phyloP scores from a whole-genome alignment of 2,113 vertebrate species.

The Grantiella picta region DNA sequence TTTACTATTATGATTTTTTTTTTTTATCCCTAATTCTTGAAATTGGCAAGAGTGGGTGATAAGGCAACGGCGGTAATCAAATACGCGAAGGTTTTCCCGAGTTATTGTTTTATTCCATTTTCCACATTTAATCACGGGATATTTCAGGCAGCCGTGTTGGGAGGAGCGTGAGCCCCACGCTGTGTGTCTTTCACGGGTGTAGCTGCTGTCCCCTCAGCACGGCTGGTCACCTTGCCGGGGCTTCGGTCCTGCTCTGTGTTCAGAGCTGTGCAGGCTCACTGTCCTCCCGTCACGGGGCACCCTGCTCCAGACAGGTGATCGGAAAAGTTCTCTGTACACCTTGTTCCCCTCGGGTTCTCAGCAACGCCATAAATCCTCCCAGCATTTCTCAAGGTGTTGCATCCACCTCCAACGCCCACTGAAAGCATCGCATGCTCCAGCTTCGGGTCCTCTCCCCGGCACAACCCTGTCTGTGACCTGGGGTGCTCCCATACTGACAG shows the following conservation, averaged over 20 bases:
- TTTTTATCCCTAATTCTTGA: background rate
- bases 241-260: rapidly evolving
- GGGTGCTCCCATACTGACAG: background rate
- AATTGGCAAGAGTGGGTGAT: background rate
- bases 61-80: background rate
- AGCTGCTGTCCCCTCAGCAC: background rate
- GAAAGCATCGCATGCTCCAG: background rate
- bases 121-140: background rate
- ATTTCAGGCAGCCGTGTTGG: rapidly evolving
- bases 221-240: background rate
- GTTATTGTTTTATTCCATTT: background rate
- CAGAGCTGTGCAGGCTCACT: rapidly evolving
- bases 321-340: background rate
- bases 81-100: background rate
- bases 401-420: rapidly evolving
- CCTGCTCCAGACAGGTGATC: background rate
- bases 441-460: background rate
- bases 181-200: no score
- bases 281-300: rapidly evolving
- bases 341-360: background rate
- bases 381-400: background rate
- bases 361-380: rapidly evolving
- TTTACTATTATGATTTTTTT: background rate
- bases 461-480: background rate
- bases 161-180: background rate